phyloP scores from a whole-genome alignment of 2,797 vertebrate genomes.

The Urocyon cinereoargenteus region DNA sequence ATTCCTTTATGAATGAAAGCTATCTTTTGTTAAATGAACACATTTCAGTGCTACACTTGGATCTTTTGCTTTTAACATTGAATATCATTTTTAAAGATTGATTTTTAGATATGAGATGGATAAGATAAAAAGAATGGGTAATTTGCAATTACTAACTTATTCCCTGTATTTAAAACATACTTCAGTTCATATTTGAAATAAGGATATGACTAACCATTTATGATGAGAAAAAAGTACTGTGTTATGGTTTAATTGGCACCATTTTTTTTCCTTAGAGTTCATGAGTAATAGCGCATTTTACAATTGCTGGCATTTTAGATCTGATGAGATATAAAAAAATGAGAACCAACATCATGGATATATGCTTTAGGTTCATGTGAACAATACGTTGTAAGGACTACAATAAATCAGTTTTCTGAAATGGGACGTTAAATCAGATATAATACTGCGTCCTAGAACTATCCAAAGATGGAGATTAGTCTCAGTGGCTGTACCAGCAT shows the following conservation, averaged over 20 bases:
- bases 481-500: neutral
- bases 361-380: neutral
- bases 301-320: neutral
- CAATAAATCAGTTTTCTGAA: neutral
- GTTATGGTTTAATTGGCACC: neutral
- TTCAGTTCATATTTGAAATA: conserved; percentile 33
- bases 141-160: conserved; percentile 4
- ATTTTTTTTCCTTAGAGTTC: neutral
- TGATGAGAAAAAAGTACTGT: neutral
- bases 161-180: neutral
- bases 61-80: neutral
- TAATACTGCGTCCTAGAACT: neutral
- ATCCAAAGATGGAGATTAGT: neutral
- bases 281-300: neutral
- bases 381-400: neutral
- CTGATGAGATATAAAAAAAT: conserved; percentile 14
- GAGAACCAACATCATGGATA: neutral
- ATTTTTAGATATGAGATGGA: conserved; percentile 25
- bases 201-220: neutral
- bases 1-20: neutral
- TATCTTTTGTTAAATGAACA: neutral
- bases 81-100: neutral
- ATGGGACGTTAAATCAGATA: neutral
- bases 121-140: neutral
- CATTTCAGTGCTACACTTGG: neutral